A percentile compares a stretch with the other conserved stretches of the same genome.
Conservation (phyloP, 2,113 vertebrate genomes). For the Neotoma lepida region DNA sequence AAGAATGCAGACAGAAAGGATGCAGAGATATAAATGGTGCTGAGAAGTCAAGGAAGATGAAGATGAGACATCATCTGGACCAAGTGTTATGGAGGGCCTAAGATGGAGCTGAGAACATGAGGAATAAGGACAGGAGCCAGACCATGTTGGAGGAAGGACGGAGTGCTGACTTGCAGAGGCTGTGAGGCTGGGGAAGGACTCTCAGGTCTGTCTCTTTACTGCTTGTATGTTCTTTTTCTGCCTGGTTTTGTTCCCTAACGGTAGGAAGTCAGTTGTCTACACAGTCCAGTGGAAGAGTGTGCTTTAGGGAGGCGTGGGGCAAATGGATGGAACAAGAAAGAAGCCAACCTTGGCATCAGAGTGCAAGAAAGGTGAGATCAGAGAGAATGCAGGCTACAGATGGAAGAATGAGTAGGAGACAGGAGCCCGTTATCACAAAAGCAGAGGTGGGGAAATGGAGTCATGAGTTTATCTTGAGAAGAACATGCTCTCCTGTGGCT, state of each 20-base stretch:
- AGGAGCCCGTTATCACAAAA: background rate
- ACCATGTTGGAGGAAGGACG: background rate
- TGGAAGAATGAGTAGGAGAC: no score
- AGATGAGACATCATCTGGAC: fast-evolving
- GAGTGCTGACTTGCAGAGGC: background rate
- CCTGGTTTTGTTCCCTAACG: background rate
- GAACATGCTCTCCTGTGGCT: background rate
- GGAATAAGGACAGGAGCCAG: background rate
- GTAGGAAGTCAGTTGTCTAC: background rate
- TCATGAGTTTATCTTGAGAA: no score
- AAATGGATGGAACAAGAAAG: background rate
- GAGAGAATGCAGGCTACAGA: background rate
- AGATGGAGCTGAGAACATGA: no score
- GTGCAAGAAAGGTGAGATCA: background rate
- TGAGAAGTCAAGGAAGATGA: background rate
- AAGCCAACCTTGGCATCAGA: background rate
- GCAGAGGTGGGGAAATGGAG: background rate
- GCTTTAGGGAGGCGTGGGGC: background rate
- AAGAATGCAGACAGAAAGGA: background rate
- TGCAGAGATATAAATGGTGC: background rate
- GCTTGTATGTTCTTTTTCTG: background rate
- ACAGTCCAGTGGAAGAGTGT: background rate
- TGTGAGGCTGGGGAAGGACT: background rate
- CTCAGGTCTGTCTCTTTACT: background rate
- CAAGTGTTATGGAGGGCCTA: background rate